Base-by-base conservation (phyloP, 1,140 invertebrate species). In the Drosophila subpulchrella region DNA sequence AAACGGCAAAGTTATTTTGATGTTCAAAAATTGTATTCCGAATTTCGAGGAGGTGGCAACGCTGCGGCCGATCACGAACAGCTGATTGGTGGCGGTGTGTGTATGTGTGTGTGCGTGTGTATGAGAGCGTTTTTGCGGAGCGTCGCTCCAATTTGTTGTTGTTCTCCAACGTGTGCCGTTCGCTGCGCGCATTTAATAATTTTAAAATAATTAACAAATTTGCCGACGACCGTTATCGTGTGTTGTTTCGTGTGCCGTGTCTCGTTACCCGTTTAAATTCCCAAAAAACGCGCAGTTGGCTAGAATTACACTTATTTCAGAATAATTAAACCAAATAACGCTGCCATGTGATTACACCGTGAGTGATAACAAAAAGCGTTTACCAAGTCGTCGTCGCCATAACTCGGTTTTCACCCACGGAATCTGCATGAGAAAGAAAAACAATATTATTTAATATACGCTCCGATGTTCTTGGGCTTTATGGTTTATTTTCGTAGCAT, bases 401-500 rank as follows among this genome's bases (percentile, higher is more conserved):
- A 55, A 12, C n/a, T n/a, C 30, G 10, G 2, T 51, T 34, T 30
- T 8, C 32, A 20, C 17, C 38, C 10, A 42, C 17, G 60, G 17
- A 32, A 17, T 62, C 27, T 41, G 53, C 53, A 62, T 20, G 20
- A 20, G 2, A 20, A 57, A 10, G 7, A 42, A 42, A 10, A 17
- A 30, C 55, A 32, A 53, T 32, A 42, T 60, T 57, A 60, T 65
- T 46, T 66, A 81, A 77, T 73, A 78, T 62, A 38, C 12, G 47
- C 24, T 61, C 12, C 54, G 36, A 63, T 77, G 78, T 72, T 68
- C 71, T 62, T 88, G 73, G 51, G 58, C 55, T 79, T 88, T 88
- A 79, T 88, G 75, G 78, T 63, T 88, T 89, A 88, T 88, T 88
- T 88, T 48, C 57, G 75, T 78, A 78, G 60, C 74, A 77, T 79